Base-by-base conservation (phyloP, 2,113 vertebrate genomes). In the Gavia stellata region DNA sequence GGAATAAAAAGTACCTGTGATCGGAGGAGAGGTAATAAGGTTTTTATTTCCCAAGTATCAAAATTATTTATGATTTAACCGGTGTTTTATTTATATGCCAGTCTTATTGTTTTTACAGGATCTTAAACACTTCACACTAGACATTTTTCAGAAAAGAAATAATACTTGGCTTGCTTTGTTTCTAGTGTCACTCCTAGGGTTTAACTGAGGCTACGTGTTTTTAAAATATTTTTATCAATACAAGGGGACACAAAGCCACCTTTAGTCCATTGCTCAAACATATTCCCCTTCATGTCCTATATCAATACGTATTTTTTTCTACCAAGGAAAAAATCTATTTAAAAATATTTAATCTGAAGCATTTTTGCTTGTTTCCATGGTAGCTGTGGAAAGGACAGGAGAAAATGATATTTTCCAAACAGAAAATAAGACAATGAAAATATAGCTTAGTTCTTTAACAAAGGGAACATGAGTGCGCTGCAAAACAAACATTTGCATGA, bases 321-420 rank as follows among this genome's bases (percentile, higher is more conserved):
- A 91, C 66, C 80, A 71, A 45, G 20, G 62, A n/a, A 94, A 96
- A 71, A 36, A 90, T 38, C 58, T 55, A 89, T 92, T 97, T 97
- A 93, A 98, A 97, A 94, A 94, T 93, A 95, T 96, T 97, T 80
- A 82, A 94, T 95, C 92, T 96, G 90, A 79, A 92, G 91, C 84
- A 63, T 93, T 91, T 94, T 77, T 62, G 67, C 91, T 91, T 94
- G 98, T 98, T 98, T 97, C 98, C 97, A 98, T 98, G 97, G 98
- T n/a, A 98, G 97, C 98, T 73, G 75, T 21, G 18, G 67, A 88
- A 96, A 73, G 56, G 93, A 95, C 95, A 92, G 79, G 72, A 96
- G 75, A 78, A 92, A 96, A 97, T 24, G 7, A 75, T 86, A 96
- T 96, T 97, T 96, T 97, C 95, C 94, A 91, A 97, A 98, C 90